Evolutionary conservation across 2,797 vertebrate species (phyloP).

Genomic region (Xiphorhynchus erythropygius): DNA sequence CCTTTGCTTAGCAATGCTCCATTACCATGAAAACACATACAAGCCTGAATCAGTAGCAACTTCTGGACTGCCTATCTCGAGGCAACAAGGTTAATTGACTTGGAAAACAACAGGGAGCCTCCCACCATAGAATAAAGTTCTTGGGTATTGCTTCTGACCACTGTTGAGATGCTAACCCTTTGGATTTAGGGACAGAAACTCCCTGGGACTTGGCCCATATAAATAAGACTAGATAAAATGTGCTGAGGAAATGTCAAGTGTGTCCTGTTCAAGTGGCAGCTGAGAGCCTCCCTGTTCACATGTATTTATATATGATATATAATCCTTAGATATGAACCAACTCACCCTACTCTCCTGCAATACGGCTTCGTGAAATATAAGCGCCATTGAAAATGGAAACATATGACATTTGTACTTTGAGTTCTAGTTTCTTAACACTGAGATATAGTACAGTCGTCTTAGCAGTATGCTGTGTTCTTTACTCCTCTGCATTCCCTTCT

Average conservation of each 20-base stretch:
- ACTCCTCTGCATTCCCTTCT: not conserved
- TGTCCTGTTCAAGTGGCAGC: not conserved
- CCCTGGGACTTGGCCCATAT: not conserved
- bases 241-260: not conserved
- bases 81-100: not conserved
- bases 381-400: not conserved
- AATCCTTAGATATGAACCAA: not conserved
- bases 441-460: not conserved
- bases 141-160: not conserved
- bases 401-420: not conserved
- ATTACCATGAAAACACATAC: not conserved
- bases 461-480: not conserved
- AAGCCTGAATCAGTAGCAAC: not conserved
- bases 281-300: not conserved
- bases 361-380: not conserved
- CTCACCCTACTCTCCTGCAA: not conserved
- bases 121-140: not conserved
- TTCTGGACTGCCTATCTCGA: not conserved
- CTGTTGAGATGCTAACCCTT: not conserved
- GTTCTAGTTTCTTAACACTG: not conserved
- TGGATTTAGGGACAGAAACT: not conserved
- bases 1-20: not conserved
- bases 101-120: accelerated
- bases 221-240: not conserved
- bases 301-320: not conserved